Percentiles rank a stretch among this genome's conserved stretches.
phyloP scores from a whole-genome alignment of 2,888 invertebrate species.

The Diploptera punctata region DNA sequence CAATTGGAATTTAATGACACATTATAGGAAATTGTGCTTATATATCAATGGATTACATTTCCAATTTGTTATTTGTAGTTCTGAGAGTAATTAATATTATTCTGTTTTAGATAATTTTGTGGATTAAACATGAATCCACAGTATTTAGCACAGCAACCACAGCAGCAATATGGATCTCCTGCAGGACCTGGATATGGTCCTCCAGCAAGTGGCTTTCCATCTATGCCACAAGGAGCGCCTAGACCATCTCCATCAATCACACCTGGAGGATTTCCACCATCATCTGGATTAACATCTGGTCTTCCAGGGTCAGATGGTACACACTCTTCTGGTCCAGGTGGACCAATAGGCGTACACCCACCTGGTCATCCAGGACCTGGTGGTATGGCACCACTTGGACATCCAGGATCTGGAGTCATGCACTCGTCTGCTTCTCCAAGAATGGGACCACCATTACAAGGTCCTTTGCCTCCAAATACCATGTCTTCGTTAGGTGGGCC shows the following conservation, averaged over 20 bases:
- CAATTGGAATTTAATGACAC: neutral
- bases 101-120: conserved; percentile 44
- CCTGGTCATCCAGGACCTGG: too few relatives aligned
- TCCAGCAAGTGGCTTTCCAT: conserved; percentile 40
- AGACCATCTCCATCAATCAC: conserved; percentile 35
- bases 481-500: neutral
- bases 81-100: too few relatives aligned
- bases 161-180: conserved; percentile 45
- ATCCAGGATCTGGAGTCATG: neutral
- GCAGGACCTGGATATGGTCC: conserved; percentile 44
- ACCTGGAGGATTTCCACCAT: conserved; percentile 27
- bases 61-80: too few relatives aligned
- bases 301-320: neutral
- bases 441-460: neutral
- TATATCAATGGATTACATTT: neutral
- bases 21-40: neutral
- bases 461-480: neutral
- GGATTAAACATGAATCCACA: conserved; percentile 59
- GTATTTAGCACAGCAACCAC: conserved; percentile 54
- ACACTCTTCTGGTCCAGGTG: neutral
- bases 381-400: neutral
- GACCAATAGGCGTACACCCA: too few relatives aligned
- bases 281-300: neutral
- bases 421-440: neutral
- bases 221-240: conserved; percentile 14